Base-by-base conservation (phyloP, 2,888 invertebrate species). In the Lepetodrilus schrolli region DNA sequence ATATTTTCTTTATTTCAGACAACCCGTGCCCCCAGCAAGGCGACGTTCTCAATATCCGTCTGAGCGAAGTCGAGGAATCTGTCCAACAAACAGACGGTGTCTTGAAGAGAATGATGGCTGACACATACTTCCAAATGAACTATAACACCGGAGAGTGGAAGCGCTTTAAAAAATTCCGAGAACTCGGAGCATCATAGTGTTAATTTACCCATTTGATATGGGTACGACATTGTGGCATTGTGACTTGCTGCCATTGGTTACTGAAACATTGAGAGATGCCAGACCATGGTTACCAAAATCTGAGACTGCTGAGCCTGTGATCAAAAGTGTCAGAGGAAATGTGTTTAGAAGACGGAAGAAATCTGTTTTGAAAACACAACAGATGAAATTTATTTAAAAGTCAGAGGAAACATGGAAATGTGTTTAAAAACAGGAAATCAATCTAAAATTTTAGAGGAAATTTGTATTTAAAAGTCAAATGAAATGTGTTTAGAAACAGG, bases 121-220 rank as follows among this genome's bases (percentile, higher is more conserved):
- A 98, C 91, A 97, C 96, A 80, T 97, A 96, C 91, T 98, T 99
- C 93, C 97, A 98, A 91, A 96, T 99, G 96, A 98, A 99, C 92
- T 98, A 98, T 92, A 95, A 95, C 88, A 97, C 96, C 71, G 98
- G 98, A 34, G 97, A 98, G 90, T 99, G 98, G 98, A 97, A 97
- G 89, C 92, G 95, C 84, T 95, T 98, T 84, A 96, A 97, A 91
- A 98, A 98, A 87, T 95, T 95, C 81, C 75, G 85, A 43, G 86
- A 86, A 69, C 76, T 82, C 26, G 82, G 78, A 23, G 82, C 82
- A 20, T 77, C 77, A 17, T 81, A 68, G 37, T 26, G 17, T 34
- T 2, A 58, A 58, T 49, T 23, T 4, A 73, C 51, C 34, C 58
- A 58, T 58, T 30, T 58, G 23, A 4, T 30, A 30, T 58, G 58